These are phyloP conservation scores for Thereva nobilitata DNA, from an alignment of 2,888 invertebrate genomes.

Conservation along the genomic window DNA sequence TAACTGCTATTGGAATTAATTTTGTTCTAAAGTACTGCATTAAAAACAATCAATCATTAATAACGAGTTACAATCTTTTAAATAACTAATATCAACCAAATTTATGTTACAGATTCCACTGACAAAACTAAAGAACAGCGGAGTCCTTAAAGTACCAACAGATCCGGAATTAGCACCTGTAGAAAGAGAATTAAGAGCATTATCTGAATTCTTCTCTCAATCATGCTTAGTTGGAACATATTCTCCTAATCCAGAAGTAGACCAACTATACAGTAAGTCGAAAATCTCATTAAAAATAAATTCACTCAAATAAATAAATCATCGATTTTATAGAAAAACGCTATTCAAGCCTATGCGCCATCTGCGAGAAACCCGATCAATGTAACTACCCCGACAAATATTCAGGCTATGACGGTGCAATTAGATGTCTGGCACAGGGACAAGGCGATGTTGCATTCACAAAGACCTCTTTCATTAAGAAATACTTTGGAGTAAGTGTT, in stretches of 20 bases:
- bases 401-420: conserved; percentile 85
- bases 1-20: no score
- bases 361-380: conserved; percentile 75
- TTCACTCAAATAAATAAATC: conserved; percentile 7
- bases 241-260: conserved; percentile 75
- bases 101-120: conserved; percentile 63
- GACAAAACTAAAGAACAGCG: conserved; percentile 74
- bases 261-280: conserved; percentile 68
- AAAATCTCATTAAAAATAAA: not conserved
- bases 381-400: conserved; percentile 83
- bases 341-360: conserved; percentile 76
- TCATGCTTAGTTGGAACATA: conserved; percentile 87
- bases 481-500: conserved; percentile 72
- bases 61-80: no score
- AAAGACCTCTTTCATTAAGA: conserved; percentile 77
- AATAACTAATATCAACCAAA: no score
- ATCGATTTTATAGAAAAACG: conserved; percentile 64
- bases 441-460: conserved; percentile 86
- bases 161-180: conserved; percentile 55
- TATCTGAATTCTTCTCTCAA: conserved; percentile 77
- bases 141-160: conserved; percentile 56
- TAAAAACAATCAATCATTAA: no score
- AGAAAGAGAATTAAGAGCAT: conserved; percentile 80
- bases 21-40: no score
- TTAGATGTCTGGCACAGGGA: conserved; percentile 78